These are phyloP conservation scores for Copidosoma floridanum DNA, from an alignment of 1,140 invertebrate species.

Conservation along the genomic window DNA sequence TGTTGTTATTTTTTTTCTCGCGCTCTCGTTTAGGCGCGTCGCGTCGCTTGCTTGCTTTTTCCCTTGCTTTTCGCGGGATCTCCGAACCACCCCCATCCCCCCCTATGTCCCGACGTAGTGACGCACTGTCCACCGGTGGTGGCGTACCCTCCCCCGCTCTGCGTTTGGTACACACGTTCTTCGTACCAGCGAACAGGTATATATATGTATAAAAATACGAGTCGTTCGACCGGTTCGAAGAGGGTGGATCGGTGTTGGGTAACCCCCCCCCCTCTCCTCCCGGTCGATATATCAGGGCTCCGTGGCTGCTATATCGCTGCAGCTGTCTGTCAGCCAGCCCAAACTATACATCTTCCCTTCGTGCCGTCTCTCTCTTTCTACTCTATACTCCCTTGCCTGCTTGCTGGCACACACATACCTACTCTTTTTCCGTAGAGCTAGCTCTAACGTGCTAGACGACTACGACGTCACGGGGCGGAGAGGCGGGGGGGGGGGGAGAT, in stretches of 20 bases:
- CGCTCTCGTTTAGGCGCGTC: conserved; percentile 16
- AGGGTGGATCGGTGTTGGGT: conserved; percentile 23
- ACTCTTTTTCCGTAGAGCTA: too few species aligned
- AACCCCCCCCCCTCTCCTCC: too few species aligned
- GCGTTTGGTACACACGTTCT: background rate
- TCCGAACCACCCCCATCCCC: background rate
- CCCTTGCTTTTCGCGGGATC: too few species aligned
- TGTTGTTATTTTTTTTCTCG: too few species aligned
- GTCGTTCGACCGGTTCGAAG: background rate
- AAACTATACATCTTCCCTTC: conserved; percentile 28
- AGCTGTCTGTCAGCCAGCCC: conserved; percentile 52
- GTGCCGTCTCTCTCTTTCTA: background rate
- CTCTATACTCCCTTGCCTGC: too few species aligned
- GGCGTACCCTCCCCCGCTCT: background rate
- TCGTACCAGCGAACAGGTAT: conserved; percentile 6
- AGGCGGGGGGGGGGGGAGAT: too few species aligned
- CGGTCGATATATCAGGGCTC: conserved; percentile 55
- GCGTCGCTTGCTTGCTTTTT: conserved; percentile 6
- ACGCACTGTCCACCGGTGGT: background rate
- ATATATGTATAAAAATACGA: conserved; percentile 18
- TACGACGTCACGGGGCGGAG: conserved; percentile 20
- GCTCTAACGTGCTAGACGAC: conserved; percentile 20
- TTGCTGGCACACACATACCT: too few species aligned
- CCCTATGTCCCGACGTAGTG: background rate
- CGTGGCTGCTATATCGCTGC: too few species aligned